These are phyloP conservation scores for Tokudaia tokunoshimensis DNA, from an alignment of 2,797 vertebrate species.

Conservation along the genomic window DNA sequence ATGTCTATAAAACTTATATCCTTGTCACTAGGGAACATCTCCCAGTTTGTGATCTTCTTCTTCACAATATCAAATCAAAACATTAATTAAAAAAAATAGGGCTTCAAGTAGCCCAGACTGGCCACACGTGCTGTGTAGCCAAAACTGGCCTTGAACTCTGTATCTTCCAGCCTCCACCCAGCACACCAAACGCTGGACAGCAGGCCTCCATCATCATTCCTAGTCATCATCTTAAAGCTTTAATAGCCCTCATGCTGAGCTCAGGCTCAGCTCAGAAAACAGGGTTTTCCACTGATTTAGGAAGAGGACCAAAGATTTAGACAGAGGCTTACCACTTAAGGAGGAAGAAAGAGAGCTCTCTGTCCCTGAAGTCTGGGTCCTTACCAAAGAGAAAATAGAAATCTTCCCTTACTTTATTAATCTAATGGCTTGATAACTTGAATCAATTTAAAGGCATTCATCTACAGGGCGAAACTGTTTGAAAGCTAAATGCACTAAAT, in stretches of 20 bases:
- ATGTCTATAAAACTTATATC: constrained; percentile 7
- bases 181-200: too few relatives aligned
- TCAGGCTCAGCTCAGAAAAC: constrained; percentile 34
- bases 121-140: neutral
- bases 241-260: neutral
- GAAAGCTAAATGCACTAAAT: constrained; percentile 76
- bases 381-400: constrained; percentile 58
- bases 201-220: neutral
- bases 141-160: neutral
- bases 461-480: constrained; percentile 65
- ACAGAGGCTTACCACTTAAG: constrained; percentile 30
- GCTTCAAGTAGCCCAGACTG: neutral
- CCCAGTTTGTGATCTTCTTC: constrained; percentile 18
- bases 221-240: neutral
- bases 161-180: neutral
- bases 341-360: constrained; percentile 53
- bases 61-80: constrained; percentile 24
- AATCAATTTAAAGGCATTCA: constrained; percentile 70
- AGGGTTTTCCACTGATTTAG: constrained; percentile 31
- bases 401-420: constrained; percentile 66
- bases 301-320: constrained; percentile 43
- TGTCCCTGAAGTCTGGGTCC: constrained; percentile 42
- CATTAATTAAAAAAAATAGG: neutral
- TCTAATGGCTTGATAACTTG: constrained; percentile 61
- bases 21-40: constrained; percentile 45